Evolutionary conservation across 2,797 vertebrate genomes (phyloP).

Genomic region (Discoglossus pictus): DNA sequence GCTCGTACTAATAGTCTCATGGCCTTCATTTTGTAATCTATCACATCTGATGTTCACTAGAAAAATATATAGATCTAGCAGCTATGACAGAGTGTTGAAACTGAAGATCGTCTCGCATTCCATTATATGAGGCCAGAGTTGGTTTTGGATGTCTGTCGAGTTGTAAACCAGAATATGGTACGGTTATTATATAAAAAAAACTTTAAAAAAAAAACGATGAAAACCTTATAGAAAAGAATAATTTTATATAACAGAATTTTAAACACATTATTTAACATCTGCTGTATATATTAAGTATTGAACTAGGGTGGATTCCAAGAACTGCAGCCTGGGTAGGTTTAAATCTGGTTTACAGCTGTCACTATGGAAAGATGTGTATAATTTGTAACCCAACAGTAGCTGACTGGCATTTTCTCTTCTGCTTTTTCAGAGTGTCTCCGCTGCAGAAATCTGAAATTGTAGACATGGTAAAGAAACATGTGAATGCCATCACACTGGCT

Average conservation of each 20-base stretch:
- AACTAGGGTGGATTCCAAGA: conserved; percentile 58
- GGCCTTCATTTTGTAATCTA: too few relatives aligned
- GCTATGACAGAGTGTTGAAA: conserved; percentile 9
- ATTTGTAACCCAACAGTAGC: conserved; percentile 56
- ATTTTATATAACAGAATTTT: conserved; percentile 44
- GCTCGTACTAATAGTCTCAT: too few relatives aligned
- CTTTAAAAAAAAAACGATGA: neutral
- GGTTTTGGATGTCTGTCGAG: conserved; percentile 18
- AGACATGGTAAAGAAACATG: conserved; percentile 97
- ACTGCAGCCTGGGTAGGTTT: conserved; percentile 58
- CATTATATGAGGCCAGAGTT: conserved; percentile 1
- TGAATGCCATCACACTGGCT: conserved; percentile 95
- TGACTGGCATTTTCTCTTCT: conserved; percentile 59
- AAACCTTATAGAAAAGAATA: conserved; percentile 9
- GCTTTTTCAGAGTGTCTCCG: conserved; percentile 87
- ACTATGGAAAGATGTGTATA: conserved; percentile 47
- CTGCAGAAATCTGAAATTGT: conserved; percentile 98
- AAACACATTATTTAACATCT: conserved; percentile 58
- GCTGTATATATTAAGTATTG: conserved; percentile 54
- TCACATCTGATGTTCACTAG: neutral
- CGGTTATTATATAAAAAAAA: neutral
- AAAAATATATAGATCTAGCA: neutral
- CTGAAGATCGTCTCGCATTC: conserved; percentile 9
- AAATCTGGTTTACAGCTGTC: conserved; percentile 67
- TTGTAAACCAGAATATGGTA: conserved; percentile 23